A percentile compares a stretch with the other conserved stretches of the same genome.
These are phyloP conservation scores for Elmis aenea DNA, from an alignment of 2,888 invertebrate genomes.

Conservation along the genomic window DNA sequence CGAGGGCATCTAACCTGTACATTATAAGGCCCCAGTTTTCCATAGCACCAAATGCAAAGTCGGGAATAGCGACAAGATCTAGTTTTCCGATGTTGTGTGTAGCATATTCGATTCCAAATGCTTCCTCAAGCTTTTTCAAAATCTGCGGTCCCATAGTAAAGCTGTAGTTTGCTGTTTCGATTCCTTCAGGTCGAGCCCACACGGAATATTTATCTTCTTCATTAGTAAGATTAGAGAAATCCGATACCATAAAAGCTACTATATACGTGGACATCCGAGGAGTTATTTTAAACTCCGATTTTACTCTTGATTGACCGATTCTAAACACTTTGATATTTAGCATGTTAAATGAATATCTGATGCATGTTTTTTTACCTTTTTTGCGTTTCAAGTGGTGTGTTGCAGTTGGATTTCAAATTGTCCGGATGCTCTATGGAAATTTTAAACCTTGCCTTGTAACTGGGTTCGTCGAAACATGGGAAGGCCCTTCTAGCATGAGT, in stretches of 20 bases:
- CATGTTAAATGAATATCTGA: no score
- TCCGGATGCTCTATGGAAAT: slow-evolving; percentile 44
- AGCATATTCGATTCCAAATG: slow-evolving; percentile 55
- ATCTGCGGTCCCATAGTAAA: slow-evolving; percentile 46
- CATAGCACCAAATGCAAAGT: slow-evolving; percentile 83
- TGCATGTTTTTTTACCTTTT: no score
- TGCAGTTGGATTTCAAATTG: slow-evolving; percentile 26
- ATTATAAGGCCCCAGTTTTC: slow-evolving; percentile 89
- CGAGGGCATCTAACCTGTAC: slow-evolving; percentile 60
- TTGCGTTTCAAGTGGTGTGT: no score
- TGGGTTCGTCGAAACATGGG: slow-evolving; percentile 72
- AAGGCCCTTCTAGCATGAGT: slow-evolving; percentile 66
- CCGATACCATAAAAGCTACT: slow-evolving; percentile 77
- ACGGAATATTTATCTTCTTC: slow-evolving; percentile 32
- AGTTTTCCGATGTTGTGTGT: slow-evolving; percentile 64
- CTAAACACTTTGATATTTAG: no score
- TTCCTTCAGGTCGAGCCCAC: slow-evolving; percentile 47
- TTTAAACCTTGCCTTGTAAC: slow-evolving; percentile 41
- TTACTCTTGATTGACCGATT: no score
- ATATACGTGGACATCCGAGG: slow-evolving; percentile 79
- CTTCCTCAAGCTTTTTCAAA: slow-evolving; percentile 50
- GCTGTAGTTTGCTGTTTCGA: slow-evolving; percentile 47
- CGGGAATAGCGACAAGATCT: slow-evolving; percentile 78
- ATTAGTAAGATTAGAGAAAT: slow-evolving; percentile 51
- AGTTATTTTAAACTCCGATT: slow-evolving; percentile 44